Evolutionary conservation across 2,113 vertebrate genomes (phyloP).

Genomic region (Neodontobutis hainanensis): DNA sequence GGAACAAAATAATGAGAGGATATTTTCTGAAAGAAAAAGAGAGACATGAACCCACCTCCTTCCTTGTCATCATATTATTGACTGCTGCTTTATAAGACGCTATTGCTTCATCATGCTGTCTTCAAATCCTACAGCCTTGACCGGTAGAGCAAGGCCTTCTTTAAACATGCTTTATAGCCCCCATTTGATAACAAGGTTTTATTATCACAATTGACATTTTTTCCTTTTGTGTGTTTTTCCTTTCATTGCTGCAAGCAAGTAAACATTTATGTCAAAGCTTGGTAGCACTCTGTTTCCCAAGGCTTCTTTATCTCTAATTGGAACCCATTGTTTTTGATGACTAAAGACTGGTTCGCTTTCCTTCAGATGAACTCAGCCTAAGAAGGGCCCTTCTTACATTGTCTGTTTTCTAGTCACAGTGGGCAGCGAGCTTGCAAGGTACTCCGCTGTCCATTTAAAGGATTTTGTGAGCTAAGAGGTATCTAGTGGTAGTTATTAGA

Average conservation of each 20-base stretch:
- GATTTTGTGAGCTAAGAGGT: slow-evolving; percentile 36
- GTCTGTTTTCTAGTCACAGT: neutral
- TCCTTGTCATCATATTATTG: slow-evolving; percentile 51
- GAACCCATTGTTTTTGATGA: slow-evolving; percentile 49
- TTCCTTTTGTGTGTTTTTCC: slow-evolving; percentile 33
- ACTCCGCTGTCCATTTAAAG: slow-evolving; percentile 5
- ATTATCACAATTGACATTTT: slow-evolving; percentile 5
- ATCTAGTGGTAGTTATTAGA: slow-evolving; percentile 53
- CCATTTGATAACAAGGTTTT: slow-evolving; percentile 53
- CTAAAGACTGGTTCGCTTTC: slow-evolving; percentile 16
- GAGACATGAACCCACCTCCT: slow-evolving; percentile 14
- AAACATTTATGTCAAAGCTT: slow-evolving; percentile 45
- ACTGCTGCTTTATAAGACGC: slow-evolving; percentile 67
- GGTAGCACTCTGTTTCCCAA: slow-evolving; percentile 25
- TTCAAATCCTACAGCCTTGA: slow-evolving; percentile 50
- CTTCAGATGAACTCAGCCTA: slow-evolving; percentile 32
- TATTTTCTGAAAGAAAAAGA: slow-evolving; percentile 45
- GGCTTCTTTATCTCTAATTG: slow-evolving; percentile 43
- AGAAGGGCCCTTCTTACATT: no score
- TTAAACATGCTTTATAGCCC: slow-evolving; percentile 32
- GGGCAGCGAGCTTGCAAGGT: neutral
- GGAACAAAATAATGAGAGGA: slow-evolving; percentile 74
- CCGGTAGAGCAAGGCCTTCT: slow-evolving; percentile 49
- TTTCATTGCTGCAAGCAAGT: slow-evolving; percentile 38
- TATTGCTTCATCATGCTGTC: slow-evolving; percentile 62